phyloP scores from a whole-genome alignment of 2,888 invertebrate species.

The Leptinotarsa haldemani region DNA sequence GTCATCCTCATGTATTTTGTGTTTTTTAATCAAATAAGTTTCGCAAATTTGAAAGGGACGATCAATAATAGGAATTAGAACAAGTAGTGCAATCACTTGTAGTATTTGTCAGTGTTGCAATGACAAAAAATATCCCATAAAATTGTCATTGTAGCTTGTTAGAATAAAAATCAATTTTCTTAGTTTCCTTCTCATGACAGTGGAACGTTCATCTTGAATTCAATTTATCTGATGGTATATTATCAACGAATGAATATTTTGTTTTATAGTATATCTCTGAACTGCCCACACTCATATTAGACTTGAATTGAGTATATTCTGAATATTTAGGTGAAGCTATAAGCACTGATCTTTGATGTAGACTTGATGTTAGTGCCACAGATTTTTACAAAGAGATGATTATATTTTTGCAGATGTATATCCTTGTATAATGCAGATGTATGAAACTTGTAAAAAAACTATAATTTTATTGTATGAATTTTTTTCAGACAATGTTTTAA shows the following conservation, averaged over 20 bases:
- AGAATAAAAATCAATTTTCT: not conserved
- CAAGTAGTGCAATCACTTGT: not conserved
- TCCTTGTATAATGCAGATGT: no score
- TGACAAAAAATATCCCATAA: not conserved
- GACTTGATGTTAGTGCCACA: constrained; percentile 43
- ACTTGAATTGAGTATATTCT: constrained; percentile 6
- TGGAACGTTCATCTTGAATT: not conserved
- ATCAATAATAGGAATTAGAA: not conserved
- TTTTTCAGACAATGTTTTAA: not conserved
- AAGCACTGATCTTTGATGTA: constrained; percentile 29
- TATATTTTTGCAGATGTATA: constrained; percentile 43
- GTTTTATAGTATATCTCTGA: not conserved
- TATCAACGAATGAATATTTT: not conserved
- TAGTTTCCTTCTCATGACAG: no score
- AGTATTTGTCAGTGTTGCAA: not conserved
- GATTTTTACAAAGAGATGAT: constrained; percentile 35
- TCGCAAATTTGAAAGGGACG: not conserved
- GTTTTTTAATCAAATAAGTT: not conserved
- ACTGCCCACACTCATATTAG: not conserved
- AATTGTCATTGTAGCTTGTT: not conserved
- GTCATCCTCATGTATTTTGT: no score
- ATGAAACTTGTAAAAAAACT: not conserved
- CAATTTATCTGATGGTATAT: not conserved
- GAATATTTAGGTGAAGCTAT: constrained; percentile 9
- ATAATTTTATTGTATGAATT: not conserved